A percentile compares a stretch with the other conserved stretches of the same genome.
phyloP scores from a whole-genome alignment of 2,113 vertebrate species.

The Cyphomyrus discorhynchus region DNA sequence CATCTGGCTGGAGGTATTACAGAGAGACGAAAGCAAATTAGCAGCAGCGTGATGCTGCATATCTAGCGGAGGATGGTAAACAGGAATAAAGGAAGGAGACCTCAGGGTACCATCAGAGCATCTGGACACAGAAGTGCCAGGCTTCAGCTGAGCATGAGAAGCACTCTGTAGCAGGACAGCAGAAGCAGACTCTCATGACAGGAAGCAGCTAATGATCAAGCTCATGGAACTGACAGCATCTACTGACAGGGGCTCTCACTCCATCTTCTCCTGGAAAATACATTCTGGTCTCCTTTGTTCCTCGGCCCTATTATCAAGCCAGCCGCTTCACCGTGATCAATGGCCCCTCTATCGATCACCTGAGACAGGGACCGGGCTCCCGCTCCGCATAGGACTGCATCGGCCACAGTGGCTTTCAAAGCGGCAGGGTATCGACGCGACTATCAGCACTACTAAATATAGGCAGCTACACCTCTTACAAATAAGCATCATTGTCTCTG shows the following conservation, averaged over 20 bases:
- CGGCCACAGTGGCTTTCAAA: background rate
- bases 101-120: background rate
- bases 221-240: background rate
- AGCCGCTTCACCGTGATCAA: slow-evolving; percentile 49
- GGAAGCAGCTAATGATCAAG: background rate
- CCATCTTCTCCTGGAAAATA: background rate
- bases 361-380: background rate
- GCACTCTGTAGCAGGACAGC: background rate
- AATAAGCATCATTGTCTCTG: too few species aligned
- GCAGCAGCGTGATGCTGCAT: background rate
- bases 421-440: background rate
- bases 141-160: background rate
- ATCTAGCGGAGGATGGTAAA: background rate
- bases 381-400: slow-evolving; percentile 10
- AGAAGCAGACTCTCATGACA: background rate
- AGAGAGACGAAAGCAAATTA: background rate
- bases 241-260: background rate
- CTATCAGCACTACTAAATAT: slow-evolving; percentile 1
- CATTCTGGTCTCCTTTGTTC: slow-evolving; percentile 20
- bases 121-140: background rate
- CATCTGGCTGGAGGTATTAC: slow-evolving; percentile 69
- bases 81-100: slow-evolving; percentile 2
- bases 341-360: slow-evolving; percentile 39
- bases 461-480: background rate
- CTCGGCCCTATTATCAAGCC: slow-evolving; percentile 39